Base-by-base conservation (phyloP, 2,113 vertebrate genomes). In the Ariopsis seemanni region DNA sequence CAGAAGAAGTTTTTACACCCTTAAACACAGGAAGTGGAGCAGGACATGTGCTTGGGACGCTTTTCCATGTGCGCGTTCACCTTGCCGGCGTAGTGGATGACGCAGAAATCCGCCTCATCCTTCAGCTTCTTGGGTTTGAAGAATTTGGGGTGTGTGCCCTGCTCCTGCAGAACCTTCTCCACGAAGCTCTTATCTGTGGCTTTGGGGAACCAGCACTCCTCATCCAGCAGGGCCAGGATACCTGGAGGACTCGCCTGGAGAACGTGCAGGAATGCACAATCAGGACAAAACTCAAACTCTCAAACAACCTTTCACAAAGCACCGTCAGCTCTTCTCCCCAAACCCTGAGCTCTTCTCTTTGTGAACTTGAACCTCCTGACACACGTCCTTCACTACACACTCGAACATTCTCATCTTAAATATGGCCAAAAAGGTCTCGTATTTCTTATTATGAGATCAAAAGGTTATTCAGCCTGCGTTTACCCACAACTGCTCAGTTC, bases 161-260 rank as follows among this genome's bases (percentile, higher is more conserved):
- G 98, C 63, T 99, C 98, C 93, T 99, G 97, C 77, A 97, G 91
- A 80, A 99, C 98, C 93, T 99, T 99, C 93, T 99, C 98, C 90
- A 99, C 98, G 83, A 99, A 99, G 92, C 97, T 98, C 95, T 98
- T 99, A 93, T 99, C 98, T 0, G 98, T 99, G 89, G 98, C 98
- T 92, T 99, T 99, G 82, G 98, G 98, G 87, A 99, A 99, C 98
- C 98, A 99, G 92, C 98, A 99, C 89, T 99, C 98, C 91, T 99
- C 98, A 62, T 99, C 98, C 92, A 99, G 92, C 85, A 99, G 93
- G 65, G 98, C 98, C 83, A 99, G 92, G 89, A 99, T 98, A 90
- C 98, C 98, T 4, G 98, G 98, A 63, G 98, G 98, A 30, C 96
- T 97, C 84, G 98, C 96, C 98, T 99, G 91, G 9, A 63, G 6